Percentiles rank a stretch among this genome's conserved stretches.
Evolutionary conservation across 2,113 vertebrate genomes (phyloP).

Genomic region (Lepisosteus osseus): DNA sequence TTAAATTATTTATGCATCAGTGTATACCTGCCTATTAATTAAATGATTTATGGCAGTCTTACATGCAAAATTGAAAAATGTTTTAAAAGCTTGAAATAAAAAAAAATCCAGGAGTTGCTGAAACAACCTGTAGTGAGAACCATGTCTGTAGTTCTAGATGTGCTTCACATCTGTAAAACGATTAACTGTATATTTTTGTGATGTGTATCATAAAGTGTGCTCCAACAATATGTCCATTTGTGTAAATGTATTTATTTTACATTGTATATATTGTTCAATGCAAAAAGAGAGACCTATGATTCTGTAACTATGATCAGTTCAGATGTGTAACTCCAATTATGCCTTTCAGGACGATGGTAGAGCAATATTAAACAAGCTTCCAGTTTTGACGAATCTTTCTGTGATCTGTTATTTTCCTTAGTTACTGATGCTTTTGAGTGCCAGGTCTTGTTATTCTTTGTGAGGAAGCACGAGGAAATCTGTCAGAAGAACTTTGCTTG

Average conservation of each 20-base stretch:
- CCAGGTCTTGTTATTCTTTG: too few species aligned
- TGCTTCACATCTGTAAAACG: constrained; percentile 98
- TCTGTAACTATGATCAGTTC: constrained; percentile 99
- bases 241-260: constrained; percentile 99
- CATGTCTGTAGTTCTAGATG: constrained; percentile 98
- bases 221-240: constrained; percentile 99
- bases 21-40: constrained; percentile 85
- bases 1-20: constrained; percentile 85
- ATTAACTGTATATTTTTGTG: constrained; percentile 99
- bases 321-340: constrained; percentile 99
- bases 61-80: constrained; percentile 63
- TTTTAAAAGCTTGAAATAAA: constrained; percentile 72
- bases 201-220: constrained; percentile 99
- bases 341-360: constrained; percentile 99
- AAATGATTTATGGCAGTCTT: constrained; percentile 78
- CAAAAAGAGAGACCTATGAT: constrained; percentile 99
- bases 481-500: too few species aligned
- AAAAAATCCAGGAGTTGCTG: constrained; percentile 81
- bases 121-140: constrained; percentile 90
- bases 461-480: too few species aligned
- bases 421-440: too few species aligned
- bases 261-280: constrained; percentile 99
- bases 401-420: constrained; percentile 51
- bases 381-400: constrained; percentile 89
- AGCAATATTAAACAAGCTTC: constrained; percentile 99